Evolutionary conservation across 1,140 invertebrate species (phyloP), one percentile per base, ranked within the genome.

Genomic region (Stenopsyche tienmushanensis): DNA sequence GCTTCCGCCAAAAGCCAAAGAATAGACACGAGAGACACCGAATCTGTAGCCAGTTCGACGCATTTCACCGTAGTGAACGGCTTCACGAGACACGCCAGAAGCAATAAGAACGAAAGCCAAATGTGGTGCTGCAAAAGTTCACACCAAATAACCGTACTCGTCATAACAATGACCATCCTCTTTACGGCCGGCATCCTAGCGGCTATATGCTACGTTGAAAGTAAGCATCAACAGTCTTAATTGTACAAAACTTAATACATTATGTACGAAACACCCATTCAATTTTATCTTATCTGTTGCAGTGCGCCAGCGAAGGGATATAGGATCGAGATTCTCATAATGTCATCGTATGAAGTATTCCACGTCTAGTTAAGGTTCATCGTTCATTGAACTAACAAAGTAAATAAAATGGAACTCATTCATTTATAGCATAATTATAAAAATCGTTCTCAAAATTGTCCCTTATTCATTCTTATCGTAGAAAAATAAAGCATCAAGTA

Each of bases 21-120:
- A 75, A 72, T 64, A 45, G 77, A 79, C 41, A 41, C 34, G 3
- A 41, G 54, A 26, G 89, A 91, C 71, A 83, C 84, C 29, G 82
- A 83, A 18, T 92, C 90, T n/a, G 81, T 91, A 62, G 90, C 90
- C 24, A 91, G 89, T 75, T 92, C 89, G 62, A 92, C 89, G 59
- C 90, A 93, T 76, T 93, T 92, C 74, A 93, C 90, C 3, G 88
- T 92, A 41, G 85, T 92, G 45, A 91, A 91, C 73, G 88, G 90
- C 13, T 86, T 90, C 72, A 86, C 86, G 34, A 85, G 86, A 77
- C 85, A 86, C 44, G 72, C 77, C 54, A 72, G 73, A 59, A 75
- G 79, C 60, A 62, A 65, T 50, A 77, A 70, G 76, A 74, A 73
- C 13, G 75, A 71, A 44, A 80, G 79, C 64, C 80, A 81, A 62